Percentiles rank a stretch among this genome's conserved stretches.
Evolutionary conservation across 1,140 invertebrate species (phyloP).

Genomic region (Hylaeus anthracinus): DNA sequence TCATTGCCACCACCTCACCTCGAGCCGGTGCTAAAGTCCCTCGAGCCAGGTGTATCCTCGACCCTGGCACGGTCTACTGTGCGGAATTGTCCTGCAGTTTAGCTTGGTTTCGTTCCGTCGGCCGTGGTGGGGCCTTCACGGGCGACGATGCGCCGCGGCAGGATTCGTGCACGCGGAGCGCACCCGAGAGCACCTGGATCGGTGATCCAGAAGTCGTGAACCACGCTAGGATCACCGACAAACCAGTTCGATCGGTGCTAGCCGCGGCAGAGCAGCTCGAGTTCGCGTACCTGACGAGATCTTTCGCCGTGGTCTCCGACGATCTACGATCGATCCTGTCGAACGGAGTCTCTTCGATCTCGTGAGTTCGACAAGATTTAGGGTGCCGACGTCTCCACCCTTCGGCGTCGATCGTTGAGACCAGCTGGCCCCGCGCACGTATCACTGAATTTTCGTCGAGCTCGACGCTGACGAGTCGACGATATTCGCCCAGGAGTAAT

Average conservation of each 20-base stretch:
- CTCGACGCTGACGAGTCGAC: constrained; percentile 3
- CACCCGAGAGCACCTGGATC: constrained; percentile 57
- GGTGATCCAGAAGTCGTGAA: constrained; percentile 62
- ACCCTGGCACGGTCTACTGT: constrained; percentile 52
- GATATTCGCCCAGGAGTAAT: constrained; percentile 9
- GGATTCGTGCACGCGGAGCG: constrained; percentile 63
- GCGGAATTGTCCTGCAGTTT: constrained; percentile 65
- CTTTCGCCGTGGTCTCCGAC: background rate
- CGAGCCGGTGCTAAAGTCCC: constrained; percentile 71
- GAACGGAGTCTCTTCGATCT: background rate
- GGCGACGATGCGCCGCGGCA: constrained; percentile 39
- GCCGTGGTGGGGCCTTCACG: constrained; percentile 51
- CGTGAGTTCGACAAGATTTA: background rate
- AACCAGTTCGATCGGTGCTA: constrained; percentile 63
- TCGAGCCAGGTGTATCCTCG: constrained; percentile 43
- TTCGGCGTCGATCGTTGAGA: constrained; percentile 31
- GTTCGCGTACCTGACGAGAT: background rate
- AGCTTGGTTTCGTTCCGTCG: constrained; percentile 65
- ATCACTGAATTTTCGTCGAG: background rate
- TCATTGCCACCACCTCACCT: constrained; percentile 80
- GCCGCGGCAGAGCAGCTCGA: constrained; percentile 45
- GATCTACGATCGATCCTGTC: background rate
- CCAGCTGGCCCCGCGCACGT: background rate
- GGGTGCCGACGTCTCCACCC: background rate
- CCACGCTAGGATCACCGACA: constrained; percentile 37